These are phyloP conservation scores for Aleiodes sp. DNA, from an alignment of 1,140 invertebrate genomes.

Conservation along the genomic window DNA sequence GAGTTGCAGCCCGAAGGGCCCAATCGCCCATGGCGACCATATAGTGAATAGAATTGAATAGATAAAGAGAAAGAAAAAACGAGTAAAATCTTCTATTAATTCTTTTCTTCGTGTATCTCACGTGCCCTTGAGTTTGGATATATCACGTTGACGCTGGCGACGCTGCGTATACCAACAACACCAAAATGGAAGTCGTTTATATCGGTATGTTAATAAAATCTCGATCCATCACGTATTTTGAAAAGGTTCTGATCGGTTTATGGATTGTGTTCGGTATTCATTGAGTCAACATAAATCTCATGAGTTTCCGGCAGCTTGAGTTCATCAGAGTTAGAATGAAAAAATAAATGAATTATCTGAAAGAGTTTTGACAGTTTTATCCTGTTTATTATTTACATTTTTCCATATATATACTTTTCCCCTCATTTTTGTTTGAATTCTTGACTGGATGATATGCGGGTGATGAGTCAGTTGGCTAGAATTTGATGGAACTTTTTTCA, in stretches of 20 bases:
- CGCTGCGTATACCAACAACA: conserved; percentile 34
- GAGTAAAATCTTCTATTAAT: not conserved
- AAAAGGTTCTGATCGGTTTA: not conserved
- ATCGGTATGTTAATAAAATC: conserved; percentile 47
- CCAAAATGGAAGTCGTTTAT: conserved; percentile 60
- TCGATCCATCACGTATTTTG: not conserved
- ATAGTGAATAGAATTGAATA: not conserved
- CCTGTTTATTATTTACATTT: not conserved
- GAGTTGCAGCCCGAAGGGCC: not conserved
- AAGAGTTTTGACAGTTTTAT: not conserved
- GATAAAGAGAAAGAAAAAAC: too few species aligned
- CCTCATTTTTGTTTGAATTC: too few species aligned
- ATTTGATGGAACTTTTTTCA: not conserved
- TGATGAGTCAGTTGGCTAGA: not conserved
- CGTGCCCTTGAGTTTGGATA: not conserved
- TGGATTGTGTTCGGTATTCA: not conserved
- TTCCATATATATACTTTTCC: not conserved
- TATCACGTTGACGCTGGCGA: not conserved
- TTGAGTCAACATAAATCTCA: not conserved
- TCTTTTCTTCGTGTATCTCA: not conserved
- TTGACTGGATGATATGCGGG: not conserved
- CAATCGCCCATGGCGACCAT: conserved; percentile 1
- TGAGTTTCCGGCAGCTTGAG: conserved; percentile 3
- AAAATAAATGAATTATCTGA: not conserved
- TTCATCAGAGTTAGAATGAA: not conserved